phyloP scores from a whole-genome alignment of 2,113 vertebrate species.

The Capricornis sumatraensis region DNA sequence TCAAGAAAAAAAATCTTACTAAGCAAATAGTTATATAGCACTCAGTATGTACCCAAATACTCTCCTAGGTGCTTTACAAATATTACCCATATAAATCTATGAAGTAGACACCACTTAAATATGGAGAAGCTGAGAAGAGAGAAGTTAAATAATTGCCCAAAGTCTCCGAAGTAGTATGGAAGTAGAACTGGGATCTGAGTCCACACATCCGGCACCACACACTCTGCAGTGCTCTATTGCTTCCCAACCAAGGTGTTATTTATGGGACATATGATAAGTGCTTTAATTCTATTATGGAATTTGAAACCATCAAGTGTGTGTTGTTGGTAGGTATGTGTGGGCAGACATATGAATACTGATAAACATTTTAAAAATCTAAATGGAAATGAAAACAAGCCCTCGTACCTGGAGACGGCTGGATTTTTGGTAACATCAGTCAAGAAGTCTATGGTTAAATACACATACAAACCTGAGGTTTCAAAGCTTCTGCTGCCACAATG shows the following conservation, averaged over 20 bases:
- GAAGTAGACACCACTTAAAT: neutral
- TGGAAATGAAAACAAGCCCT: neutral
- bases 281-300: neutral
- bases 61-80: neutral
- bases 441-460: neutral
- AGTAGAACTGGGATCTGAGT: neutral
- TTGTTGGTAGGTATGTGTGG: neutral
- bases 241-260: neutral
- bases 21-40: neutral
- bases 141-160: neutral
- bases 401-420: neutral
- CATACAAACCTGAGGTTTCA: neutral
- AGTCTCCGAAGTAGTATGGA: neutral
- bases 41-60: neutral
- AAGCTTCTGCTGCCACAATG: neutral
- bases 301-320: neutral
- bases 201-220: neutral
- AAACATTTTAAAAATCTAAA: neutral
- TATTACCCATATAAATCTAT: neutral
- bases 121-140: neutral
- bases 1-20: constrained; percentile 10
- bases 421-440: neutral
- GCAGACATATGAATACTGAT: neutral
- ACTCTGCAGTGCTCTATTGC: neutral
- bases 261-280: neutral